Base-by-base conservation (phyloP, 2,797 vertebrate genomes). In the Poeciliopsis infans region DNA sequence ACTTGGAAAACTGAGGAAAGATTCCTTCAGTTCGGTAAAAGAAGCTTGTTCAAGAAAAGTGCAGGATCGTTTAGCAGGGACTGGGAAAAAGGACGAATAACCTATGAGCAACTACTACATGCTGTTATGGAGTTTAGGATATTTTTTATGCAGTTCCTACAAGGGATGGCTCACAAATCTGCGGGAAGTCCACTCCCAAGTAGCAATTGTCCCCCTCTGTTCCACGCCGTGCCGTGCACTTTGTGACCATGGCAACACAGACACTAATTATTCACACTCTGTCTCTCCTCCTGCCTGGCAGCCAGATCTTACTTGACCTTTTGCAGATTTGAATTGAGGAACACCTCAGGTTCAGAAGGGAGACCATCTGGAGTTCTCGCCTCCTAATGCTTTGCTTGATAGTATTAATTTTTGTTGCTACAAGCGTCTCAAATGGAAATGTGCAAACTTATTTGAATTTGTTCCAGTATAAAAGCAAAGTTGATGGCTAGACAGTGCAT, bases 291-390 rank as follows among this genome's bases (percentile, higher is more conserved):
- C 68, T 77, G 88, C 79, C 88, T 89, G 89, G 87, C 88, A 92
- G 92, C 90, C 89, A 92, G 89, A 94, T 95, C 95, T 95, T 86
- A 92, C 90, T 95, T 95, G 96, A 96, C 95, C 96, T 95, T 95
- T 94, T 86, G 88, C 83, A 87, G 91, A 94, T 94, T 92, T 88
- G 88, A 91, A 93, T 91, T 90, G 90, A 91, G 88, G 89, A 93
- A 89, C 85, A 87, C 93, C 88, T 88, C 88, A 77, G 88, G 86
- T 93, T 94, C 82, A 87, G 87, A 78, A 77, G 53, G 74, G 18
- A 86, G 86, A 94, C 84, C 83, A 86, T 88, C 87, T 86, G 89
- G 87, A 91, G 86, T 57, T 72, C 59, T 90, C 84, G 83, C 88
- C 88, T 89, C 80, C 83, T 87, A 64, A 1, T n/a, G 57, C 86